phyloP scores from a whole-genome alignment of 2,113 vertebrate species.

The Psammodynastes pulverulentus region DNA sequence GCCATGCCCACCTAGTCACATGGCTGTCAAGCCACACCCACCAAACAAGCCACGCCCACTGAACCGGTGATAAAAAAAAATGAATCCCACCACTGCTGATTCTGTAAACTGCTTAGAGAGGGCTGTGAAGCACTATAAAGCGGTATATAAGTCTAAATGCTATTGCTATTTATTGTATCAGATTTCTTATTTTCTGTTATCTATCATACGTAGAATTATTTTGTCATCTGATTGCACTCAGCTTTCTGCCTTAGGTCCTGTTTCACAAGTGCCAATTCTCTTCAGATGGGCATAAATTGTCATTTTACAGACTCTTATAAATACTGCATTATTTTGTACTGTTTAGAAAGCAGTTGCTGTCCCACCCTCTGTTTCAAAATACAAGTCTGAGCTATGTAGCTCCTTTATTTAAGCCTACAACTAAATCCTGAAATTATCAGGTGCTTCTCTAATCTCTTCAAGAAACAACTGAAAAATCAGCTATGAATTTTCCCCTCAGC shows the following conservation, averaged over 20 bases:
- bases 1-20: no score
- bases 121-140: no score
- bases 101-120: no score
- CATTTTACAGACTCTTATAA: not conserved
- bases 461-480: not conserved
- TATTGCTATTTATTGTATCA: not conserved
- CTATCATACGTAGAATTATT: not conserved
- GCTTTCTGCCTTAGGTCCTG: not conserved
- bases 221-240: not conserved
- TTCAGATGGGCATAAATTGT: not conserved
- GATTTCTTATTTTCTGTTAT: not conserved
- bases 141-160: no score
- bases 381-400: not conserved
- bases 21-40: no score
- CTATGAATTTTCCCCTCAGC: not conserved
- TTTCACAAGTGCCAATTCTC: not conserved
- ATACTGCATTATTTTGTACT: not conserved
- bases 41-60: no score
- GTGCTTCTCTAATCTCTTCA: not conserved
- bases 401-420: not conserved
- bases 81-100: no score
- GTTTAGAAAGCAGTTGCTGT: not conserved
- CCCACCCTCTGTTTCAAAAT: not conserved
- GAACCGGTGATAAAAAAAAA: no score
- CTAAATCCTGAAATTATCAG: not conserved